Conservation (phyloP, 2,113 vertebrate species). For the Myotis davidii region DNA sequence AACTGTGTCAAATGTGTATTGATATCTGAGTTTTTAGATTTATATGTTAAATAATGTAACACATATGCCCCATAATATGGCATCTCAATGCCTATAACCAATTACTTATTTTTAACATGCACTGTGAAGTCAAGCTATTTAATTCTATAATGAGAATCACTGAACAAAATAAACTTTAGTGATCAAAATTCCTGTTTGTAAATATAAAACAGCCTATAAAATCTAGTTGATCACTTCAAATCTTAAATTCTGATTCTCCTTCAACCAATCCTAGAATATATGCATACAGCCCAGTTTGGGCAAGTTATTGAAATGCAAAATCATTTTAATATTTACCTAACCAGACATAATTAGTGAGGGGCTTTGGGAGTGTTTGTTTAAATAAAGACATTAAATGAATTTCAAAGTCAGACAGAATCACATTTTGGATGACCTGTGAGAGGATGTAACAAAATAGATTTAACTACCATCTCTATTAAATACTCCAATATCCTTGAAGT, state of each 20-base stretch:
- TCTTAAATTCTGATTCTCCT: background rate
- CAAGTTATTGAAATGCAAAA: background rate
- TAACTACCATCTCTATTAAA: background rate
- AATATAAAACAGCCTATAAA: background rate
- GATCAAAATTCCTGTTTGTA: background rate
- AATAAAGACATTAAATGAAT: constrained; percentile 6
- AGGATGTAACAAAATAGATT: background rate
- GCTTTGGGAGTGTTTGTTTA: background rate
- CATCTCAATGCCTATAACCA: constrained; percentile 18
- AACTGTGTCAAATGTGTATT: background rate
- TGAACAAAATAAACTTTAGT: background rate
- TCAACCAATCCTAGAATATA: background rate
- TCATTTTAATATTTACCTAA: background rate
- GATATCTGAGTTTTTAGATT: background rate
- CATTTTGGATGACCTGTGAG: background rate
- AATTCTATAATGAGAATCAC: background rate
- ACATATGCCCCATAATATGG: background rate
- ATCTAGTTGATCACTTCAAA: background rate
- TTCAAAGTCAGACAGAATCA: constrained; percentile 25
- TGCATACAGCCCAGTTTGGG: background rate
- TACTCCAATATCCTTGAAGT: background rate
- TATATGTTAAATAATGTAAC: constrained; percentile 2
- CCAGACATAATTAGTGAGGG: background rate
- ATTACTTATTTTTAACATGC: background rate
- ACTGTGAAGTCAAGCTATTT: background rate